Percentiles rank a stretch among this genome's conserved stretches.
These are phyloP conservation scores for Alfaro cultratus DNA, from an alignment of 2,797 vertebrate genomes.

Conservation along the genomic window DNA sequence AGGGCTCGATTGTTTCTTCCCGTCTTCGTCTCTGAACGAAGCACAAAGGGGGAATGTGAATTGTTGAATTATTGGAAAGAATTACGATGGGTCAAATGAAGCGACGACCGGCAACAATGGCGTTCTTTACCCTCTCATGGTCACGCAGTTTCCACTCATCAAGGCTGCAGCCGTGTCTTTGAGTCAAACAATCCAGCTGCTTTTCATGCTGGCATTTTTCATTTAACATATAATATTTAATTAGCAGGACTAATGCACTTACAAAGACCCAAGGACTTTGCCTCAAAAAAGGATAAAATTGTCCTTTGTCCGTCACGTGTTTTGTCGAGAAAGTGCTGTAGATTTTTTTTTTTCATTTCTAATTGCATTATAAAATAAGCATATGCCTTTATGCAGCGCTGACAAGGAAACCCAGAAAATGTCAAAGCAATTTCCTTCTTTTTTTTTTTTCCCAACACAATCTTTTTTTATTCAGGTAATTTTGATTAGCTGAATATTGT, in stretches of 20 bases:
- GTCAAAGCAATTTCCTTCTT: slow-evolving; percentile 56
- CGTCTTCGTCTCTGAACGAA: slow-evolving; percentile 33
- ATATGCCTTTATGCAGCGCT: slow-evolving; percentile 72
- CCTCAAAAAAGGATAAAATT: slow-evolving; percentile 66
- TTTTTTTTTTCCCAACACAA: slow-evolving; percentile 15
- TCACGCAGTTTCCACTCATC: slow-evolving; percentile 61
- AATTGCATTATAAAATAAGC: slow-evolving; percentile 74
- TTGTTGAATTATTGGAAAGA: slow-evolving; percentile 57
- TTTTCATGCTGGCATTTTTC: slow-evolving; percentile 73
- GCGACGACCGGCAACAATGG: slow-evolving; percentile 62
- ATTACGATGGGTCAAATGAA: slow-evolving; percentile 52
- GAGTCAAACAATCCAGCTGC: slow-evolving; percentile 72
- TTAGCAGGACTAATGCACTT: slow-evolving; percentile 75
- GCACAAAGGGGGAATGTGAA: slow-evolving; percentile 54
- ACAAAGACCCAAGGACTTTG: slow-evolving; percentile 78
- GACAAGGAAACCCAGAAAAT: slow-evolving; percentile 60
- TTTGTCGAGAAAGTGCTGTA: slow-evolving; percentile 67
- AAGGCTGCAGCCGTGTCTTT: slow-evolving; percentile 73
- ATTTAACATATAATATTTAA: slow-evolving; percentile 79
- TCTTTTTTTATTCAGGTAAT: slow-evolving; percentile 56
- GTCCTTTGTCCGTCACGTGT: slow-evolving; percentile 74
- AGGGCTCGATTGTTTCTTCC: slow-evolving; percentile 17
- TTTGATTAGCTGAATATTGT: slow-evolving; percentile 66
- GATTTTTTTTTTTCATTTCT: slow-evolving; percentile 56
- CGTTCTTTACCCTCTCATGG: slow-evolving; percentile 68